These are phyloP conservation scores for Eumeta japonica DNA, from an alignment of 1,140 invertebrate genomes.

Conservation along the genomic window DNA sequence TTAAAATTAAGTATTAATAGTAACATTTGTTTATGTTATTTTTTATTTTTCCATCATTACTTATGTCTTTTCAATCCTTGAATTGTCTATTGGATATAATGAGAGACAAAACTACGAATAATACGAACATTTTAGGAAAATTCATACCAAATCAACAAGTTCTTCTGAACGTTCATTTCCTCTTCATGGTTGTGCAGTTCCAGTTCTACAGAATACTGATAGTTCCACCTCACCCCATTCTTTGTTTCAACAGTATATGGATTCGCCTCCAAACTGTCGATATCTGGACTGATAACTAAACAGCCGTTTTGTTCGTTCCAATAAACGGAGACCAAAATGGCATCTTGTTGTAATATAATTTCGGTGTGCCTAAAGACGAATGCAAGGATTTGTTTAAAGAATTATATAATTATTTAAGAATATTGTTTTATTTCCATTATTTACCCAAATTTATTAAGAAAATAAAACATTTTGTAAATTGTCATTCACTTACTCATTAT, in stretches of 20 bases:
- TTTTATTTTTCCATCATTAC: too few relatives aligned
- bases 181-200: conserved; percentile 18
- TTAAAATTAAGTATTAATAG: too few relatives aligned
- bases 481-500: conserved; percentile 32
- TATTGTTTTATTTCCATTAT: too few relatives aligned
- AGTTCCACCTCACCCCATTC: conserved; percentile 18
- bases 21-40: too few relatives aligned
- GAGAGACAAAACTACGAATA: too few relatives aligned
- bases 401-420: too few relatives aligned
- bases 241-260: conserved; percentile 32
- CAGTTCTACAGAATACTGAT: conserved; percentile 38
- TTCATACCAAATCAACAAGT: conserved; percentile 25
- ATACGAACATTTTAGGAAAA: neutral
- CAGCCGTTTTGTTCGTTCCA: conserved; percentile 27
- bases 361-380: conserved; percentile 37
- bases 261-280: conserved; percentile 33
- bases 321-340: conserved; percentile 30
- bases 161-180: conserved; percentile 22
- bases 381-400: too few relatives aligned
- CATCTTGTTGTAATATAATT: conserved; percentile 31
- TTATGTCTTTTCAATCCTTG: too few relatives aligned
- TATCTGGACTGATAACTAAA: conserved; percentile 35
- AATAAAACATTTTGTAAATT: too few relatives aligned
- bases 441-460: neutral
- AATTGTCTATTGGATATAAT: too few relatives aligned